Evolutionary conservation across 2,888 invertebrate genomes (phyloP).

Genomic region (Yponomeuta plumbellus): DNA sequence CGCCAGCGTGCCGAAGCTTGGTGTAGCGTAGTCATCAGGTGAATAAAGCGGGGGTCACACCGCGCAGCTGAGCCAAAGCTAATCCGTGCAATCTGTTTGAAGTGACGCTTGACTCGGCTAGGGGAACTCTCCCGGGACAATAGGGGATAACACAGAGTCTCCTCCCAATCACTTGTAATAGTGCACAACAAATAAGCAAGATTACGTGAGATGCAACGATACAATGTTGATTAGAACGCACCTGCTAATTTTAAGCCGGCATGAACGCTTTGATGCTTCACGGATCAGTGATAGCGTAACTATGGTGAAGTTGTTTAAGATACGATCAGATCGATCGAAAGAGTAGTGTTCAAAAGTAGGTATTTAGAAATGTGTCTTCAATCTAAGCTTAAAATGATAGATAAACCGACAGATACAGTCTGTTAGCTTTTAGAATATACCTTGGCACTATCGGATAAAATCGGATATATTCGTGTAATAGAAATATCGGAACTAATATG

Average conservation of each 20-base stretch:
- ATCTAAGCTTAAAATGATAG: no score
- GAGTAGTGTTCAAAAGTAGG: neutral
- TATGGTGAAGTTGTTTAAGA: neutral
- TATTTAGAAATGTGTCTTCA: no score
- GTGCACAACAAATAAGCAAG: slow-evolving; percentile 11
- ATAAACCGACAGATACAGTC: no score
- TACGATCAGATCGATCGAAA: neutral
- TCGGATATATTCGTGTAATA: no score
- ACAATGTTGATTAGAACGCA: slow-evolving; percentile 14
- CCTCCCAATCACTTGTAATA: slow-evolving; percentile 9
- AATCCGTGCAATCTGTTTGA: slow-evolving; percentile 25
- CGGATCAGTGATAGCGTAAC: neutral
- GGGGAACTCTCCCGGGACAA: neutral
- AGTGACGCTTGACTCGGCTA: slow-evolving; percentile 21
- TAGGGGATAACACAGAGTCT: neutral
- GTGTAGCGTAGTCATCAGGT: slow-evolving; percentile 17
- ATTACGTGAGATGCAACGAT: slow-evolving; percentile 8
- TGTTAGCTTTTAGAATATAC: no score
- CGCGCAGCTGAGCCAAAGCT: slow-evolving; percentile 20
- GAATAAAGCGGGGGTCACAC: slow-evolving; percentile 15
- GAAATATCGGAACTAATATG: no score
- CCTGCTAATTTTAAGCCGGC: slow-evolving; percentile 12
- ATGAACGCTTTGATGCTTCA: slow-evolving; percentile 4
- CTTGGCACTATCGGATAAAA: no score
- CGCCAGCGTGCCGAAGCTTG: neutral